A percentile compares a stretch with the other conserved stretches of the same genome.
phyloP scores from a whole-genome alignment of 2,797 vertebrate genomes.

The Taenioides sp. region DNA sequence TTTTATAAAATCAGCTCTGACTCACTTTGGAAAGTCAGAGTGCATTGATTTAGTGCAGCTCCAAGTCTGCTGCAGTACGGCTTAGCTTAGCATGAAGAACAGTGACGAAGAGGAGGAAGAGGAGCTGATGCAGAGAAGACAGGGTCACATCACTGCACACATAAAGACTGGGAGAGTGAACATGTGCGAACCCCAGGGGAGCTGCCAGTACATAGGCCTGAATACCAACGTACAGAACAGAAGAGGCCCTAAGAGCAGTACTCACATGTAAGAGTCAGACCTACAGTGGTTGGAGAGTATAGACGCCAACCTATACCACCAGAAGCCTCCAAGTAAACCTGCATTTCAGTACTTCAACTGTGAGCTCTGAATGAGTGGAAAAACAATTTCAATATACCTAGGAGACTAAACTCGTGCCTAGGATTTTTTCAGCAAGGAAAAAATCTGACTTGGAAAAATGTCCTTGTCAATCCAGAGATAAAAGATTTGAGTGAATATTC shows the following conservation, averaged over 20 bases:
- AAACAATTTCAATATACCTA: background rate
- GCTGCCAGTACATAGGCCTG: constrained; percentile 40
- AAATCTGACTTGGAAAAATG: too few relatives aligned
- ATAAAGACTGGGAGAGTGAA: constrained; percentile 43
- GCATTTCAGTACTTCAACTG: background rate
- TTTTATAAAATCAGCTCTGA: constrained; percentile 1
- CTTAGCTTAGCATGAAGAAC: constrained; percentile 7
- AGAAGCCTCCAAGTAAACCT: background rate
- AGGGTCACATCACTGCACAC: constrained; percentile 45
- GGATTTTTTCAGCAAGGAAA: too few relatives aligned
- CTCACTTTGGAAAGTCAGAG: constrained; percentile 1
- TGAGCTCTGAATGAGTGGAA: too few relatives aligned
- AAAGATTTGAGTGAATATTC: background rate
- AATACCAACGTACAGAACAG: constrained; percentile 47
- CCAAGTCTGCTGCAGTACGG: constrained; percentile 3
- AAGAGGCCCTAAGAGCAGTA: constrained; percentile 34
- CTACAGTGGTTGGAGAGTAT: constrained; percentile 23
- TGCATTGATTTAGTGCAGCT: constrained; percentile 13
- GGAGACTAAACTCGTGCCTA: too few relatives aligned
- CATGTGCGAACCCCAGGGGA: constrained; percentile 35
- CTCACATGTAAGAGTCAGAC: constrained; percentile 39
- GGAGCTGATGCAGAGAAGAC: constrained; percentile 29
- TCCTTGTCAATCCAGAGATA: background rate
- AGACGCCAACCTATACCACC: constrained; percentile 26
- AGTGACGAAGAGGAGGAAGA: constrained; percentile 17